A percentile compares a stretch with the other conserved stretches of the same genome.
Conservation (phyloP, 2,113 vertebrate genomes). For the Rhipidura dahli region DNA sequence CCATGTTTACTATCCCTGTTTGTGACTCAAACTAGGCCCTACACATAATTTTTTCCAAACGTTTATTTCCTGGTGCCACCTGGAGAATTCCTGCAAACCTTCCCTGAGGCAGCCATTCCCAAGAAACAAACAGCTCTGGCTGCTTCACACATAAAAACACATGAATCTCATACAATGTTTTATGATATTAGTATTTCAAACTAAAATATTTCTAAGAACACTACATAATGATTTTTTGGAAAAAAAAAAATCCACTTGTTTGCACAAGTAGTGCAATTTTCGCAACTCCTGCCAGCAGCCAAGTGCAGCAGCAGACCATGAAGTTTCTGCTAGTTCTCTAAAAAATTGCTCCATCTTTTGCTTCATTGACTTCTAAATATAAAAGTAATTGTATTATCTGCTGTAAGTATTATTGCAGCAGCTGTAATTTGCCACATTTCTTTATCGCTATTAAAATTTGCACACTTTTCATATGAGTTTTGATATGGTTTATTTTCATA, state of each 20-base stretch:
- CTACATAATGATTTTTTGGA: rapidly evolving
- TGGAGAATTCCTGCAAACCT: background rate
- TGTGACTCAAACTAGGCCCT: background rate
- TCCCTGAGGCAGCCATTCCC: background rate
- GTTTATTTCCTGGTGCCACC: background rate
- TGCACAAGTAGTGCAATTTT: background rate
- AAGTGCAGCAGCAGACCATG: background rate
- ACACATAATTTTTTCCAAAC: background rate
- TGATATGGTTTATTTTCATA: background rate
- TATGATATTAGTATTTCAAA: background rate
- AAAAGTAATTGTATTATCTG: background rate
- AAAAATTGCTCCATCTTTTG: background rate
- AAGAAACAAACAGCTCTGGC: background rate
- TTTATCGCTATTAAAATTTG: background rate
- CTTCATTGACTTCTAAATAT: background rate
- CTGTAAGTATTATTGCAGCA: background rate
- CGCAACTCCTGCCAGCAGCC: background rate
- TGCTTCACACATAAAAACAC: background rate
- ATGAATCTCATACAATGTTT: background rate
- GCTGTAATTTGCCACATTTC: background rate
- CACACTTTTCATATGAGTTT: background rate
- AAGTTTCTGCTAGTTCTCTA: background rate
- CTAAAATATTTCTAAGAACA: background rate
- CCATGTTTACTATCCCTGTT: background rate
- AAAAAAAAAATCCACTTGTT: background rate